Percentiles rank a stretch among this genome's conserved stretches.
These are phyloP conservation scores for Glyphotaelius pellucidus DNA, from an alignment of 2,888 invertebrate species.

Conservation along the genomic window DNA sequence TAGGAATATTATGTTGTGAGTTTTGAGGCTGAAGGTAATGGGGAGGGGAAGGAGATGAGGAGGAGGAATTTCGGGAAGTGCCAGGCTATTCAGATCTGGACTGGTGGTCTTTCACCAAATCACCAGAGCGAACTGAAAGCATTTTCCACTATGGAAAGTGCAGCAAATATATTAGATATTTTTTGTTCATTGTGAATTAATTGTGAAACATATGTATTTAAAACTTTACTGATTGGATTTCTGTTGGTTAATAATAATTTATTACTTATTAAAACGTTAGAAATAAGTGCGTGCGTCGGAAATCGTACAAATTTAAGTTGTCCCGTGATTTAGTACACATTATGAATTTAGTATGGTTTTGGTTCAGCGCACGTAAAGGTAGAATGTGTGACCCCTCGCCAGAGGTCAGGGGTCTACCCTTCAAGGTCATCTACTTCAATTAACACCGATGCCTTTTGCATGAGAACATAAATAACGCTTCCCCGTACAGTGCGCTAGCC, in stretches of 20 bases:
- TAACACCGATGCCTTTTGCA: constrained; percentile 57
- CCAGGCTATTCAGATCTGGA: no score
- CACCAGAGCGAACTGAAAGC: no score
- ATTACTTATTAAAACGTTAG: neutral
- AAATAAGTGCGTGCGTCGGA: neutral
- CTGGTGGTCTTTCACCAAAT: no score
- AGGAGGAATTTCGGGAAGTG: no score
- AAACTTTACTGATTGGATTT: no score
- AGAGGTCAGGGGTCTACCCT: constrained; percentile 52
- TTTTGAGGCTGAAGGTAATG: no score
- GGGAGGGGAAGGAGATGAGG: no score
- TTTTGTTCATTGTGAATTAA: no score
- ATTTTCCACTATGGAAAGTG: no score
- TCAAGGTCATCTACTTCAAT: constrained; percentile 61
- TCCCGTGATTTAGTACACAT: neutral
- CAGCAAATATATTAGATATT: no score
- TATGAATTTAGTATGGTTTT: neutral
- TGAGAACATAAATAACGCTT: constrained; percentile 60
- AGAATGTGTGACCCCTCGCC: constrained; percentile 24
- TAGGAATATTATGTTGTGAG: no score
- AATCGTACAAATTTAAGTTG: neutral
- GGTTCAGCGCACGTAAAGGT: constrained; percentile 4
- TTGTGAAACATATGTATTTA: no score
- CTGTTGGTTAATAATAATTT: neutral
- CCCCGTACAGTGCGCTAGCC: constrained; percentile 29